Conservation (phyloP, 2,113 vertebrate genomes). For the Macroglossus sobrinus region DNA sequence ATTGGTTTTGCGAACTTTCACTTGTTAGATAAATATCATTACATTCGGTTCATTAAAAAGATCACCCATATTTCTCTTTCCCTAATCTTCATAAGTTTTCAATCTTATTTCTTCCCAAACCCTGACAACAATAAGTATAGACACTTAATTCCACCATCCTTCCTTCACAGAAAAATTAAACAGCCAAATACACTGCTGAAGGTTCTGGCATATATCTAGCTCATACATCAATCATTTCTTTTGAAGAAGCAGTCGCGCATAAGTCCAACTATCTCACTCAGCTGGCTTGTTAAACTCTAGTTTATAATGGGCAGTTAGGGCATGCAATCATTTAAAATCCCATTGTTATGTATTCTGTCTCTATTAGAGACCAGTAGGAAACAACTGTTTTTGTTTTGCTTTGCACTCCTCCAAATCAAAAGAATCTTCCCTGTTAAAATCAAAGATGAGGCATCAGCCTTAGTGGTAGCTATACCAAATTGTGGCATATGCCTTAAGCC, state of each 20-base stretch:
- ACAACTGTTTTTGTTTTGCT: not conserved
- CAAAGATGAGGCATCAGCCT: fast-evolving
- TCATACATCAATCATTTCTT: not conserved
- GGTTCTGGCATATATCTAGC: no score
- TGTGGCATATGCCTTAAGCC: not conserved
- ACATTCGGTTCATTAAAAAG: not conserved
- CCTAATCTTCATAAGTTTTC: not conserved
- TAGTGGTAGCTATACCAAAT: fast-evolving
- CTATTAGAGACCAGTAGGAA: not conserved
- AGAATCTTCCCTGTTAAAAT: not conserved
- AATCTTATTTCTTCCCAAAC: not conserved
- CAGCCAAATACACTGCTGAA: not conserved
- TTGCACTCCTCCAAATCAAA: not conserved
- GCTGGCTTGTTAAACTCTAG: not conserved
- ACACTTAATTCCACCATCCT: not conserved
- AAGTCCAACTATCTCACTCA: no score
- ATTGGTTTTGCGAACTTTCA: not conserved
- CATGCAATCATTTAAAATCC: not conserved
- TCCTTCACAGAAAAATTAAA: not conserved
- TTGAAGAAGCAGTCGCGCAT: not conserved
- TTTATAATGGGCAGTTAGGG: not conserved
- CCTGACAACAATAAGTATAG: not conserved
- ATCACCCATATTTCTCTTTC: not conserved
- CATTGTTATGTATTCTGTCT: not conserved
- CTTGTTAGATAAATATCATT: not conserved